Evolutionary conservation across 2,888 invertebrate genomes (phyloP).

Genomic region (Lycia hirtaria): DNA sequence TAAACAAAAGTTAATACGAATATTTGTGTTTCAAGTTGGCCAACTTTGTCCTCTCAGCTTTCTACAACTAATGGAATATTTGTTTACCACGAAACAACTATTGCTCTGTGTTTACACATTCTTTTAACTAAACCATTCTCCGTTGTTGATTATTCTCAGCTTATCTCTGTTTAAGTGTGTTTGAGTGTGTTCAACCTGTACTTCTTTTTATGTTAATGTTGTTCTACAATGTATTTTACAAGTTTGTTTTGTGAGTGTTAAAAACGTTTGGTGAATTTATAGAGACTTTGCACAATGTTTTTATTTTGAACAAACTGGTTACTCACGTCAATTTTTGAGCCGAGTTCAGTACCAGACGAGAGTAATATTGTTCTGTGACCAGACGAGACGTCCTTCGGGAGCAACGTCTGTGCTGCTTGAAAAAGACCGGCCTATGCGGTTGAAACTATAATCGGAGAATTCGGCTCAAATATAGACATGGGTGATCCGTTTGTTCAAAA

Average conservation of each 20-base stretch:
- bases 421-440: too few species aligned
- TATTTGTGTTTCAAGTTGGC: conserved; percentile 9
- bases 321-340: not conserved
- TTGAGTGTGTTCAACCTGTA: conserved; percentile 16
- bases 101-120: conserved; percentile 23
- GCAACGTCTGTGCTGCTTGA: too few species aligned
- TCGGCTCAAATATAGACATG: too few species aligned
- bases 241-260: not conserved
- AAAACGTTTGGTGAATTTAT: not conserved
- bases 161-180: conserved; percentile 21
- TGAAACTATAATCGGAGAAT: too few species aligned
- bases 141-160: conserved; percentile 20
- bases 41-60: conserved; percentile 41
- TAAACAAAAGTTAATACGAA: not conserved
- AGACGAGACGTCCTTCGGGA: too few species aligned
- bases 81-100: conserved; percentile 39
- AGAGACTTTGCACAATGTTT: not conserved
- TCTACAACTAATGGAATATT: conserved; percentile 63
- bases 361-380: too few species aligned
- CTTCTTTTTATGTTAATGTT: not conserved
- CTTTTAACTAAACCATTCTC: conserved; percentile 27
- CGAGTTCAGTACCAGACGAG: too few species aligned
- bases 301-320: not conserved
- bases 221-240: conserved; percentile 6
- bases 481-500: too few species aligned